A percentile compares a stretch with the other conserved stretches of the same genome.
These are phyloP conservation scores for Stictocephala bisonia DNA, from an alignment of 2,888 invertebrate species.

Conservation along the genomic window DNA sequence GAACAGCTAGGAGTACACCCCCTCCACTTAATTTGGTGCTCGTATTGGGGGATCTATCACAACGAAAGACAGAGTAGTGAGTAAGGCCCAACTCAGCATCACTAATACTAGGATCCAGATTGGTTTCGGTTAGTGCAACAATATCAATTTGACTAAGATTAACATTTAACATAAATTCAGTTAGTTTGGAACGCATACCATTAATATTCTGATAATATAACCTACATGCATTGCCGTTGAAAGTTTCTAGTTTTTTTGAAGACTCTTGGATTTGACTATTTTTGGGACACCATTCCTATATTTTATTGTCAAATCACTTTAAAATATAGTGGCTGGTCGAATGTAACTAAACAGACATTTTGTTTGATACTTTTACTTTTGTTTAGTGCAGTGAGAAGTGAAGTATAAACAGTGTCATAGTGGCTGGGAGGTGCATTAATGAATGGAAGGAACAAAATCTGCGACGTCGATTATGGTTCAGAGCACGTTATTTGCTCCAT, in stretches of 20 bases:
- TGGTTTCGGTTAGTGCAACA: neutral
- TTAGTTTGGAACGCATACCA: no score
- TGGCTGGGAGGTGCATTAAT: constrained; percentile 61
- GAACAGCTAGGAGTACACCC: no score
- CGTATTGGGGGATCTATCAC: constrained; percentile 49
- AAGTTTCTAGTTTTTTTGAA: no score
- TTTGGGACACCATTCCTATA: neutral
- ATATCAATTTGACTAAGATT: no score
- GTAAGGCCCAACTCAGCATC: neutral
- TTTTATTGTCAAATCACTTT: neutral
- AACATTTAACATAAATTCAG: no score
- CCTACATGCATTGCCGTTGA: no score
- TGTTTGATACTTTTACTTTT: constrained; percentile 52
- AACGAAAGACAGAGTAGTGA: neutral
- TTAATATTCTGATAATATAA: no score
- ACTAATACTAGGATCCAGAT: neutral
- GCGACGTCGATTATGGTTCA: constrained; percentile 53
- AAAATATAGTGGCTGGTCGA: constrained; percentile 62
- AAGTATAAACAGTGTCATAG: constrained; percentile 60
- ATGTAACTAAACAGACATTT: constrained; percentile 59
- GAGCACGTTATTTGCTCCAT: constrained; percentile 57
- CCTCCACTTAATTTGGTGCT: no score
- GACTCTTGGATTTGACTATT: neutral
- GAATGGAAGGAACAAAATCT: constrained; percentile 61
- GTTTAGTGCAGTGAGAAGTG: constrained; percentile 57